Conservation (phyloP, 2,113 vertebrate species). For the Rousettus leschenaultii region DNA sequence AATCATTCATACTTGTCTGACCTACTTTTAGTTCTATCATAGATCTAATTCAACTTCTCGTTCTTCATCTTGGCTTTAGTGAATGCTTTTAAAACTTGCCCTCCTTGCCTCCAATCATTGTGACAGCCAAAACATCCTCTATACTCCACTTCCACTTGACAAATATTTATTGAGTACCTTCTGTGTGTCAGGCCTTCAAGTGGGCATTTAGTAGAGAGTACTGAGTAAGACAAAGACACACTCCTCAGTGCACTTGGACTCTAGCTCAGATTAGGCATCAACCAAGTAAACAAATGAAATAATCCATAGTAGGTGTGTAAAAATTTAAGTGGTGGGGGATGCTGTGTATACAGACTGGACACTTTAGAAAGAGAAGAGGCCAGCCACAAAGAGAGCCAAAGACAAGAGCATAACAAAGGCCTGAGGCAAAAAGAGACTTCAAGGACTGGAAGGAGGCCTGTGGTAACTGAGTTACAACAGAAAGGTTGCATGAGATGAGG, state of each 20-base stretch:
- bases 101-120: neutral
- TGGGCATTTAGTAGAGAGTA: neutral
- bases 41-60: neutral
- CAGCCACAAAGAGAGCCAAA: neutral
- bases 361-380: neutral
- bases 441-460: neutral
- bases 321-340: neutral
- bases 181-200: neutral
- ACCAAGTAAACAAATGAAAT: neutral
- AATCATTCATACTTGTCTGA: neutral
- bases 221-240: neutral
- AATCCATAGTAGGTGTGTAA: neutral
- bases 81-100: neutral
- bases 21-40: neutral
- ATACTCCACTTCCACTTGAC: neutral
- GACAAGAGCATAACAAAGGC: neutral
- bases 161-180: neutral
- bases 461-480: accelerated
- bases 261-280: neutral
- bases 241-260: neutral
- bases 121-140: neutral
- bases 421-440: no score
- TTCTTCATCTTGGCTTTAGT: neutral
- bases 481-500: neutral
- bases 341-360: no score